Conservation (phyloP, 2,888 invertebrate genomes). For the Pyrochroa serraticornis region DNA sequence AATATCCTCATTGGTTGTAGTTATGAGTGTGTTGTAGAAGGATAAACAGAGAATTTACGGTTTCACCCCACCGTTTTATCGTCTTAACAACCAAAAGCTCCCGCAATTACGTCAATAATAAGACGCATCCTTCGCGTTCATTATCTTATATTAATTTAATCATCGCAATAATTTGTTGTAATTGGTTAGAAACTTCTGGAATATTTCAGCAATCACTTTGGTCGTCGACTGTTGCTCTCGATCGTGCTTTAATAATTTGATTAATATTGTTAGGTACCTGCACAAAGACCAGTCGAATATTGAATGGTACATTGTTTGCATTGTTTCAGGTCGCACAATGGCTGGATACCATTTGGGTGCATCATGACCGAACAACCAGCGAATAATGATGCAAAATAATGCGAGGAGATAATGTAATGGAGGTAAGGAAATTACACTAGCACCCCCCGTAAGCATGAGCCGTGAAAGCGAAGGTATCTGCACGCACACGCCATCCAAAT, state of each 20-base stretch:
- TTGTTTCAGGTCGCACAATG: slow-evolving; percentile 30
- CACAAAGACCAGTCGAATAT: background rate
- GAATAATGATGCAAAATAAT: slow-evolving; percentile 47
- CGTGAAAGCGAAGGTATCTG: slow-evolving; percentile 1
- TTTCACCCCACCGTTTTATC: too few species aligned
- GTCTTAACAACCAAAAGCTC: too few species aligned
- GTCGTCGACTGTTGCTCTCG: too few species aligned
- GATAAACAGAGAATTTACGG: too few species aligned
- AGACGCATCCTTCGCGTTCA: too few species aligned
- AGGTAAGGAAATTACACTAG: slow-evolving; percentile 42
- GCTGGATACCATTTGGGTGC: slow-evolving; percentile 31
- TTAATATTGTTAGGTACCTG: slow-evolving; percentile 5
- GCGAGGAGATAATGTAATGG: slow-evolving; percentile 48
- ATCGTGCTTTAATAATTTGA: slow-evolving; percentile 4
- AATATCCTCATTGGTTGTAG: slow-evolving; percentile 7
- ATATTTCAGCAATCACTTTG: too few species aligned
- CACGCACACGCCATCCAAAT: slow-evolving; percentile 7
- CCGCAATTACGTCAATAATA: too few species aligned
- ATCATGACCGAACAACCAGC: slow-evolving; percentile 39
- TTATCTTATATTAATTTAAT: too few species aligned
- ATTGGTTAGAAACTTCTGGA: too few species aligned
- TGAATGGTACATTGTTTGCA: slow-evolving; percentile 16
- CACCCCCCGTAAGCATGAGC: slow-evolving; percentile 7
- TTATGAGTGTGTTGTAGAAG: background rate
- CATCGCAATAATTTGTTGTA: too few species aligned